These are phyloP conservation scores for Willowsia nigromaculata DNA, from an alignment of 2,888 invertebrate species.

Conservation along the genomic window DNA sequence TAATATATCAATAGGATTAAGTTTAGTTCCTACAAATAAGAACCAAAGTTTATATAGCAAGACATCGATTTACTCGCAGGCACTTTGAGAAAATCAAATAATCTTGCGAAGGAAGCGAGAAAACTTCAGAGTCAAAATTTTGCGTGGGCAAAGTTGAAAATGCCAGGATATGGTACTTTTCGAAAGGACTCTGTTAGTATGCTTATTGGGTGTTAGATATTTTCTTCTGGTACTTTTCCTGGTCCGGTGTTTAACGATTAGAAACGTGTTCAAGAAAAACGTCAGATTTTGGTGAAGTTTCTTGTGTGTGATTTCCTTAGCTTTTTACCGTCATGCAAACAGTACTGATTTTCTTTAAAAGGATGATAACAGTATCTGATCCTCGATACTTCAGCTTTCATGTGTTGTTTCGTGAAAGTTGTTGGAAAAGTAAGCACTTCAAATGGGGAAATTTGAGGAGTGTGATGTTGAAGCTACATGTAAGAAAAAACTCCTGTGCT, in stretches of 20 bases:
- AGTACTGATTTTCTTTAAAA: background rate
- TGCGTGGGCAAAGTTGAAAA: constrained; percentile 45
- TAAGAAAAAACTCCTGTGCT: too few species aligned
- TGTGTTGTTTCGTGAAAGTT: too few species aligned
- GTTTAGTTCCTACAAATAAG: background rate
- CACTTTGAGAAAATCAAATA: background rate
- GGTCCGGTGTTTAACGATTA: background rate
- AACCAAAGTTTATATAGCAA: background rate
- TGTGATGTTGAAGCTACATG: too few species aligned
- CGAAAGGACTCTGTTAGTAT: constrained; percentile 28
- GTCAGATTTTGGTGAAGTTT: background rate
- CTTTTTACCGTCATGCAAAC: background rate
- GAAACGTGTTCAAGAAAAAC: background rate
- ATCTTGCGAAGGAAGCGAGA: background rate
- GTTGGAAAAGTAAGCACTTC: too few species aligned
- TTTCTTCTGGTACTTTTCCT: background rate
- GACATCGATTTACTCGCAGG: background rate
- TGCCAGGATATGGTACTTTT: constrained; percentile 24
- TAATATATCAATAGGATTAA: too few species aligned
- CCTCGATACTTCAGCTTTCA: too few species aligned
- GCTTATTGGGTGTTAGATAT: background rate
- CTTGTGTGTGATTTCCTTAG: background rate
- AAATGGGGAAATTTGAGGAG: too few species aligned
- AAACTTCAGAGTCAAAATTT: background rate
- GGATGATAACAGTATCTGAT: background rate